Evolutionary conservation across 1,140 invertebrate genomes (phyloP).

Genomic region (Drosophila rhopaloa): DNA sequence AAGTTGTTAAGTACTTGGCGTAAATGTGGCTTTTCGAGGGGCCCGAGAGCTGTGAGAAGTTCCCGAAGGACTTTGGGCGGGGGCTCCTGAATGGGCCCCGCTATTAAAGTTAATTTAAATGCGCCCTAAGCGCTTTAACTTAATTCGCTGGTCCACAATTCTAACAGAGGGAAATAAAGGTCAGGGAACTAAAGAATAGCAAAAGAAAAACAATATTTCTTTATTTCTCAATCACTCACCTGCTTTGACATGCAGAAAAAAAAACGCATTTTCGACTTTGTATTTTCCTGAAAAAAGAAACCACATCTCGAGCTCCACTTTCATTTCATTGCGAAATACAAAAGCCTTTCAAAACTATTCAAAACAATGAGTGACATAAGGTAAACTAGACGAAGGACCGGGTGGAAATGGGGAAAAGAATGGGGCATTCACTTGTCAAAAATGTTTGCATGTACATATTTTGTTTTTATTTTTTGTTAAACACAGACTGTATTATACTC

Average conservation of each 20-base stretch:
- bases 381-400: not conserved
- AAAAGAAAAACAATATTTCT: slow-evolving; percentile 6
- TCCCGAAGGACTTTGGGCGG: slow-evolving; percentile 7
- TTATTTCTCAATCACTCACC: slow-evolving; percentile 21
- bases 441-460: slow-evolving; percentile 20
- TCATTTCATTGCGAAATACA: slow-evolving; percentile 40
- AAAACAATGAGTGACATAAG: slow-evolving; percentile 32
- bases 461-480: not conserved
- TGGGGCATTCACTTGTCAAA: slow-evolving; percentile 36
- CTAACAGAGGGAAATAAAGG: slow-evolving; percentile 14
- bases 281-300: slow-evolving; percentile 16
- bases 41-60: slow-evolving; percentile 1
- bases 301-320: slow-evolving; percentile 45
- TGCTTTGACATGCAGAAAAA: slow-evolving; percentile 8
- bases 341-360: slow-evolving; percentile 48
- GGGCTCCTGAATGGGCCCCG: slow-evolving; percentile 9
- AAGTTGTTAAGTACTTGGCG: slow-evolving; percentile 81
- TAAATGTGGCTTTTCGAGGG: slow-evolving; percentile 57
- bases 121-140: slow-evolving; percentile 57
- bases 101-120: slow-evolving; percentile 78
- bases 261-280: slow-evolving; percentile 4
- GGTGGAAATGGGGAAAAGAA: slow-evolving; percentile 24
- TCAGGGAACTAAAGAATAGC: slow-evolving; percentile 21
- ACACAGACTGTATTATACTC: not conserved
- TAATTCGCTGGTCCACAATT: slow-evolving; percentile 53